Evolutionary conservation across 2,797 vertebrate species (phyloP).

Genomic region (Knipowitschia caucasica): DNA sequence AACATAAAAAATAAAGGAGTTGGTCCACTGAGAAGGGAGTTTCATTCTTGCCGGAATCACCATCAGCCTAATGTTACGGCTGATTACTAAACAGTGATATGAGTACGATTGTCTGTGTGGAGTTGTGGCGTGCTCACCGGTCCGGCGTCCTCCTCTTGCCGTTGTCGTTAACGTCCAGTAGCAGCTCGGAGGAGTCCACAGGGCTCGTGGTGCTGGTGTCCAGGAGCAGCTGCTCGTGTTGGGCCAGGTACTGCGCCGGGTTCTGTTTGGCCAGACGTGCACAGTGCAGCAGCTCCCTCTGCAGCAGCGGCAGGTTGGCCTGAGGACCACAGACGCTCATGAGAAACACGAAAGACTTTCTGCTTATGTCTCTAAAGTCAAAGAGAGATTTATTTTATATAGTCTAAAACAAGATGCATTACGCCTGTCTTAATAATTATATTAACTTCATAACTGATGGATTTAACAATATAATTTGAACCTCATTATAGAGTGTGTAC

Average conservation of each 20-base stretch:
- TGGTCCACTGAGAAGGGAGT: no score
- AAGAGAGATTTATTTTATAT: neutral
- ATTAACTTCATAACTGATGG: no score
- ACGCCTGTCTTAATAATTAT: neutral
- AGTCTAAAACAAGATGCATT: neutral
- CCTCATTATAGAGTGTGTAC: no score
- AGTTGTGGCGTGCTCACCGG: conserved; percentile 45
- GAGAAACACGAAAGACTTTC: neutral
- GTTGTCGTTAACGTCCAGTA: conserved; percentile 85
- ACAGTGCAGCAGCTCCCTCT: conserved; percentile 95
- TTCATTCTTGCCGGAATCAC: no score
- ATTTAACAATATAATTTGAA: no score
- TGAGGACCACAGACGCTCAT: conserved; percentile 42
- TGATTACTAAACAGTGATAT: no score
- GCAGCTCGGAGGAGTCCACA: conserved; percentile 90
- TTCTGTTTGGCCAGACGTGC: conserved; percentile 97
- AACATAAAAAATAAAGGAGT: no score
- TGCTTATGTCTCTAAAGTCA: neutral
- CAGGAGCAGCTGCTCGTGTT: conserved; percentile 95
- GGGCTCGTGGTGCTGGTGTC: conserved; percentile 91
- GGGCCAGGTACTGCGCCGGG: conserved; percentile 95
- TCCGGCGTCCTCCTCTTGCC: conserved; percentile 82
- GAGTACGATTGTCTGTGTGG: neutral
- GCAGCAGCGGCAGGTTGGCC: conserved; percentile 96
- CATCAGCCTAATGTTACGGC: no score